A percentile compares a stretch with the other conserved stretches of the same genome.
Conservation (phyloP, 2,797 vertebrate genomes). For the Parauchenoglanis punctatus region DNA sequence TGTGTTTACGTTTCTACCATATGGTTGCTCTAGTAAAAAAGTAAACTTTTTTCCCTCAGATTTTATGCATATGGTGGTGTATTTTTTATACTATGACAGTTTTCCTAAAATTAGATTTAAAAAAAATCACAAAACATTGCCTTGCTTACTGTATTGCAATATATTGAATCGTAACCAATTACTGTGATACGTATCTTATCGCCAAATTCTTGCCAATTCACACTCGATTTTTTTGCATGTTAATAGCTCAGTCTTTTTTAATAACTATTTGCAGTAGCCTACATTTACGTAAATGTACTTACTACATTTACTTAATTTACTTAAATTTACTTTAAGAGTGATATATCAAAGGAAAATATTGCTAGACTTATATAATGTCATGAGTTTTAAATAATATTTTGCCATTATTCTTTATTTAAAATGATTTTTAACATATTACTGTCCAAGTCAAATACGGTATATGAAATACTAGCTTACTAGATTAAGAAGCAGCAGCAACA, state of each 20-base stretch:
- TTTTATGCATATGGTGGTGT: too few species aligned
- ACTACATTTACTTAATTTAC: too few species aligned
- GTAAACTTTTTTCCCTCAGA: too few species aligned
- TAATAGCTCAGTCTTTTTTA: background rate
- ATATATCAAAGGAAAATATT: background rate
- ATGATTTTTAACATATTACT: background rate
- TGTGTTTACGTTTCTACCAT: too few species aligned
- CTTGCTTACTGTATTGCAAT: too few species aligned
- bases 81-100: too few species aligned
- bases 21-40: too few species aligned
- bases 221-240: background rate
- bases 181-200: too few species aligned
- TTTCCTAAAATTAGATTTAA: too few species aligned
- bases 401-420: background rate
- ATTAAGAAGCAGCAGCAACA: background rate
- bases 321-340: background rate
- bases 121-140: too few species aligned
- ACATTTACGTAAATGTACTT: background rate
- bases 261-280: background rate
- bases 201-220: too few species aligned
- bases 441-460: background rate
- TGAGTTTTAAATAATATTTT: background rate
- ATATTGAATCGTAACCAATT: too few species aligned
- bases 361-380: background rate
- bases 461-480: background rate